Base-by-base conservation (phyloP, 2,113 vertebrate genomes). In the Anhinga rufa region DNA sequence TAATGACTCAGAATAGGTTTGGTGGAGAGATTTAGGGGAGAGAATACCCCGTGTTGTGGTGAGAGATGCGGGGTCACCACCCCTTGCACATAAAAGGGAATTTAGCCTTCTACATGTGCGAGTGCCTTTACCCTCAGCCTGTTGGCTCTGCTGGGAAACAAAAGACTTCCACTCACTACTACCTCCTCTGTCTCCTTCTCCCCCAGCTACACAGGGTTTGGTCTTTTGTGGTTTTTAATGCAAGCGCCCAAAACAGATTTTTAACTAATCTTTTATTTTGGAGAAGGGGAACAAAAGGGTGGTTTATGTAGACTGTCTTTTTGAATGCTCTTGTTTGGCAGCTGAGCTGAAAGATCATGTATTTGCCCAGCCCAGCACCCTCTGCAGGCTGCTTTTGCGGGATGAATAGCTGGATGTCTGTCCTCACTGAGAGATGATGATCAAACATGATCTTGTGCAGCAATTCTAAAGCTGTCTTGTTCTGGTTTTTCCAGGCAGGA, bases 401-500 rank as follows among this genome's bases (percentile, higher is more conserved):
- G 90, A 10, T 71, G 84, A 87, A 81, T 62, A 42, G 90, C 62
- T 31, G 38, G 0, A 4, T 57, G 62, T n/a, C 82, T 84, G 76
- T 83, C 58, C 88, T 85, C 28, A 3, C 54, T 2, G 7, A 19
- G 52, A 14, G 31, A 25, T 4, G 1, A 17, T 28, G 28, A 75
- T 46, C 83, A 86, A 82, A 55, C 62, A n/a, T 4, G 40, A 82
- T 77, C 94, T 77, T 80, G 88, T 83, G 92, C 82, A 65, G 69
- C 55, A 17, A 10, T 78, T 83, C 86, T 75, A 51, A 92, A 93
- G 80, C 88, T 71, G 93, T 26, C 77, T 95, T 96, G 86, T 92
- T 91, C 74, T 14, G 70, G 5, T 7, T 84, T 82, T 58, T 88
- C 77, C 86, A 84, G 55, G 80, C 80, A 55, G 92, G 70, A 19